Conservation (phyloP, 1,140 invertebrate genomes). For the Campodea augens region DNA sequence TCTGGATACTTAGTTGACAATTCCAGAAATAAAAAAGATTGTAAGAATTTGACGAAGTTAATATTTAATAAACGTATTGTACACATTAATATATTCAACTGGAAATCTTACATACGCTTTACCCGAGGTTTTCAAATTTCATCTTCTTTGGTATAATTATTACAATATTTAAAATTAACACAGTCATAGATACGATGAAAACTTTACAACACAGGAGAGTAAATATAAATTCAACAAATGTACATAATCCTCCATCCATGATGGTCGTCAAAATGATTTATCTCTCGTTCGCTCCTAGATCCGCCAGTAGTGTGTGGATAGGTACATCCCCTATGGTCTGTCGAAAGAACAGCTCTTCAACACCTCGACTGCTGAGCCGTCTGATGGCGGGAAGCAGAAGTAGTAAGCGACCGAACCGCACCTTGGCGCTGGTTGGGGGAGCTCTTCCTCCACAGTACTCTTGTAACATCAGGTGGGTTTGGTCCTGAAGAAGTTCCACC, state of each 20-base stretch:
- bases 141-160: too few species aligned
- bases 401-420: constrained; percentile 46
- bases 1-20: too few species aligned
- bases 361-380: constrained; percentile 29
- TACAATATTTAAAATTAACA: too few species aligned
- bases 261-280: not conserved
- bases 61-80: too few species aligned
- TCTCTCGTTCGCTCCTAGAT: too few species aligned
- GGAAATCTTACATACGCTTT: too few species aligned
- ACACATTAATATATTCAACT: too few species aligned
- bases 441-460: constrained; percentile 31
- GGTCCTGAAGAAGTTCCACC: constrained; percentile 52
- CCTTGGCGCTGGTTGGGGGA: constrained; percentile 26
- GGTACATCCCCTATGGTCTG: constrained; percentile 46
- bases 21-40: too few species aligned
- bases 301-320: constrained; percentile 42
- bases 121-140: too few species aligned
- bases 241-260: not conserved
- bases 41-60: too few species aligned
- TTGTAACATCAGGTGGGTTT: constrained; percentile 50
- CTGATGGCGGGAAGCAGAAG: constrained; percentile 41
- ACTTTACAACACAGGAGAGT: not conserved
- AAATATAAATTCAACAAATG: not conserved
- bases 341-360: constrained; percentile 47
- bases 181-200: not conserved